A percentile compares a stretch with the other conserved stretches of the same genome.
Evolutionary conservation across 2,113 vertebrate species (phyloP).

Genomic region (Rattus rattus): DNA sequence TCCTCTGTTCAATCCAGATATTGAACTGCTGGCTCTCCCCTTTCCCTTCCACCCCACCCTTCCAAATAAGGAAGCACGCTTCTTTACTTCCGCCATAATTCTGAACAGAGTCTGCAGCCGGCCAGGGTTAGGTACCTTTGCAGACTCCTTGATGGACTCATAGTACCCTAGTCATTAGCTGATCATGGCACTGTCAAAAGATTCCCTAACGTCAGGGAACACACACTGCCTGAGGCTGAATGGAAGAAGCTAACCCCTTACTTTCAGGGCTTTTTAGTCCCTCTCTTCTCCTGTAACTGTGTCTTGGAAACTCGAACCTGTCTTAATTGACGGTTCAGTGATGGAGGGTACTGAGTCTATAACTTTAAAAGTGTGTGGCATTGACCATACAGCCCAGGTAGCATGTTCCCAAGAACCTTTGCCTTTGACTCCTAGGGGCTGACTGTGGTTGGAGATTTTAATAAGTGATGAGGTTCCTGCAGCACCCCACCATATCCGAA

Average conservation of each 20-base stretch:
- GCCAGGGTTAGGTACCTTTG: conserved; percentile 77
- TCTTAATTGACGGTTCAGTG: conserved; percentile 18
- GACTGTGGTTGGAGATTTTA: conserved; percentile 29
- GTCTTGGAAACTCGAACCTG: conserved; percentile 10
- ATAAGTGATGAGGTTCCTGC: conserved; percentile 50
- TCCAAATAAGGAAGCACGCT: conserved; percentile 83
- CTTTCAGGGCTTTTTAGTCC: background rate
- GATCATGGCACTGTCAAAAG: conserved; percentile 69
- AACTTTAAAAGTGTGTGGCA: conserved; percentile 80
- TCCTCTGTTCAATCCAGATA: conserved; percentile 93
- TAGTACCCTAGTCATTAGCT: conserved; percentile 75
- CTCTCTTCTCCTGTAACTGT: background rate
- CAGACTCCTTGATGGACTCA: conserved; percentile 78
- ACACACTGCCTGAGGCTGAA: conserved; percentile 36
- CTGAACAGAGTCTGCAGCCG: conserved; percentile 85
- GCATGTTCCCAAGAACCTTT: conserved; percentile 66
- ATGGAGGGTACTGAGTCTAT: conserved; percentile 3
- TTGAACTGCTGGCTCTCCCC: conserved; percentile 84
- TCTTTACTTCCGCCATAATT: conserved; percentile 88
- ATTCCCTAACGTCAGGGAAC: conserved; percentile 45
- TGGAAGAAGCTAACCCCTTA: conserved; percentile 48
- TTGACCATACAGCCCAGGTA: conserved; percentile 69
- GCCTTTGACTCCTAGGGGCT: conserved; percentile 59
- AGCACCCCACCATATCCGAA: conserved; percentile 39
- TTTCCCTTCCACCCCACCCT: conserved; percentile 58